Conservation (phyloP, 2,797 vertebrate species). For the Pseudochirops cupreus region DNA sequence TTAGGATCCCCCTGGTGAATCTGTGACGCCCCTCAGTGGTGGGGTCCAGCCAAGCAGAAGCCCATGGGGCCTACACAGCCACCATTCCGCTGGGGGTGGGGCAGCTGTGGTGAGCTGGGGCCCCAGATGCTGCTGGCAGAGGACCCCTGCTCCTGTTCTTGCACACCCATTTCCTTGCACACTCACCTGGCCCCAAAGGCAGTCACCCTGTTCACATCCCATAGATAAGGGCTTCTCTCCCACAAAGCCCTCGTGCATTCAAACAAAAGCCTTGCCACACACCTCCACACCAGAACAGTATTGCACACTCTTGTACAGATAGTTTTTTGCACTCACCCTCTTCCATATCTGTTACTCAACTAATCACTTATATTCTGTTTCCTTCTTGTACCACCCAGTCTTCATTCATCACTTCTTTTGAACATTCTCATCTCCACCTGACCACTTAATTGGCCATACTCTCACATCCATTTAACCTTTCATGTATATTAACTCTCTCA, state of each 20-base stretch:
- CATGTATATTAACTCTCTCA: slow-evolving; percentile 2
- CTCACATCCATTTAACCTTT: background rate
- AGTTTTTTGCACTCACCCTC: slow-evolving; percentile 25
- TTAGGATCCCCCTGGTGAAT: slow-evolving; percentile 88
- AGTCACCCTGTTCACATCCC: slow-evolving; percentile 49
- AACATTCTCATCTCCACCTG: background rate
- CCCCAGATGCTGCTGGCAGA: slow-evolving; percentile 56
- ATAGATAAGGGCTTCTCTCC: slow-evolving; percentile 61
- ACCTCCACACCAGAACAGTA: slow-evolving; percentile 49
- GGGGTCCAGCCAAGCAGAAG: slow-evolving; percentile 78
- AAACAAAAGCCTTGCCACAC: slow-evolving; percentile 75
- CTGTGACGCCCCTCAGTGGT: slow-evolving; percentile 82
- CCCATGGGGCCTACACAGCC: slow-evolving; percentile 76
- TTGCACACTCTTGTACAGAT: slow-evolving; percentile 53
- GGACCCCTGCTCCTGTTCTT: slow-evolving; percentile 49
- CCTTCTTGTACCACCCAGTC: slow-evolving; percentile 37
- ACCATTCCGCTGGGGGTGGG: slow-evolving; percentile 65
- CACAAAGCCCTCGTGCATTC: slow-evolving; percentile 70
- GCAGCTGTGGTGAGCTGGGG: slow-evolving; percentile 59
- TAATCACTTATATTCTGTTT: slow-evolving; percentile 30
- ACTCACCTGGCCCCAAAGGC: slow-evolving; percentile 56
- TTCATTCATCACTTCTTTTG: slow-evolving; percentile 21
- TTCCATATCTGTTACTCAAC: background rate
- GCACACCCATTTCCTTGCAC: slow-evolving; percentile 48
- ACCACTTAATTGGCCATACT: background rate